Base-by-base conservation (phyloP, 2,113 vertebrate species). In the Dasyornis broadbenti region DNA sequence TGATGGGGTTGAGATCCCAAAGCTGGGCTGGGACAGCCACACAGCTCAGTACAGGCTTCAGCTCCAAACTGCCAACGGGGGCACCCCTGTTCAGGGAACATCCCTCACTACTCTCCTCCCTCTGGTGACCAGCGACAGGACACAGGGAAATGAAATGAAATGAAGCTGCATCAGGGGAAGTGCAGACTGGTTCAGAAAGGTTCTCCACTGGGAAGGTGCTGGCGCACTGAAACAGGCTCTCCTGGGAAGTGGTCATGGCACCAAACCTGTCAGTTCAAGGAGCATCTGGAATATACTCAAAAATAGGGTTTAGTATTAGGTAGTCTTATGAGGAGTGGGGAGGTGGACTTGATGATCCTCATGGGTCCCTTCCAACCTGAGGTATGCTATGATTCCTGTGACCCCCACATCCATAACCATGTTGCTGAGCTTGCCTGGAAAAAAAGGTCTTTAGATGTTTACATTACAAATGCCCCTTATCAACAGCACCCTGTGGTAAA, bases 101-200 rank as follows among this genome's bases (percentile, higher is more conserved):
- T 4, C 3, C 3, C 17, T 28, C 28, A 5, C 0, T 1, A 26
- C 12, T 68, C 40, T 42, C 31, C 19, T 22, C 39, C 37, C 66
- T 21, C 80, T 49, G 39, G 18, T 22, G 49, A 39, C 7, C 79
- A 68, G 17, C 5, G 4, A 37, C 1, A 64, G 42, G 39, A 65
- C 23, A 39, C 0, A 1, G 52, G 27, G 27, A 76, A 70, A 53
- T 0, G 11, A 30, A 70, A 53, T 0, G 11, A 30, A 60, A 63
- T 2, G n/a, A 44, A 80, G 53, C 27, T 21, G 10, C 1, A 0
- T 8, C 42, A 65, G 27, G 20, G 14, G 1, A 93, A 73, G 26
- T 6, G 60, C 50, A 66, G 33, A 39, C 1, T 20, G 47, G 18
- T 9, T 18, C 7, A 49, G 42, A 80, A 71, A 80, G 23, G 42